Evolutionary conservation across 2,888 invertebrate species (phyloP).

Genomic region (Brachyopa scutellaris): DNA sequence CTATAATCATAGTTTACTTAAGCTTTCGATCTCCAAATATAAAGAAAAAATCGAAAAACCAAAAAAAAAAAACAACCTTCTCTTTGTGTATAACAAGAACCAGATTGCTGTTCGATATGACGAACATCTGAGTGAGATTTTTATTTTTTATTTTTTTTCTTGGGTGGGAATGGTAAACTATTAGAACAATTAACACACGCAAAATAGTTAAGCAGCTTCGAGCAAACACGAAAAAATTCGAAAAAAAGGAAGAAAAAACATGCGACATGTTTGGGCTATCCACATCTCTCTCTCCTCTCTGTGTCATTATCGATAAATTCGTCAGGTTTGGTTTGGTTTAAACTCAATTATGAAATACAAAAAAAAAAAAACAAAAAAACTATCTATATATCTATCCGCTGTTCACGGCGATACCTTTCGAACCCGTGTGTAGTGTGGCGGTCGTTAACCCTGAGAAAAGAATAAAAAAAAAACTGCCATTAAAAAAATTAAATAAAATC

Average conservation of each 20-base stretch:
- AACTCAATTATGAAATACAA: slow-evolving; percentile 56
- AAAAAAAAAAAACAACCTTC: slow-evolving; percentile 5
- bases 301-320: slow-evolving; percentile 47
- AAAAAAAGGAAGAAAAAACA: neutral
- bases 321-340: slow-evolving; percentile 35
- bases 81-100: slow-evolving; percentile 19
- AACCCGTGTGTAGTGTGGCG: slow-evolving; percentile 19
- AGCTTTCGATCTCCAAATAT: slow-evolving; percentile 20
- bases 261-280: neutral
- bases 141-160: too few relatives aligned
- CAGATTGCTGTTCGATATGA: slow-evolving; percentile 35
- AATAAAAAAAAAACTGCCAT: slow-evolving; percentile 30
- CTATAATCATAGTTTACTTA: neutral
- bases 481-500: slow-evolving; percentile 16
- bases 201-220: slow-evolving; percentile 26
- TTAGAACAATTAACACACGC: slow-evolving; percentile 63
- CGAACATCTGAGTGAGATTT: slow-evolving; percentile 17
- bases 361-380: slow-evolving; percentile 34
- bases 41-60: neutral
- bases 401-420: slow-evolving; percentile 7
- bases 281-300: neutral
- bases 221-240: neutral
- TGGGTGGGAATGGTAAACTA: too few relatives aligned
- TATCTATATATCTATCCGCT: slow-evolving; percentile 35
- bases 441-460: slow-evolving; percentile 39